A percentile compares a stretch with the other conserved stretches of the same genome.
Conservation (phyloP, 2,797 vertebrate genomes). For the Garrulus glandarius region DNA sequence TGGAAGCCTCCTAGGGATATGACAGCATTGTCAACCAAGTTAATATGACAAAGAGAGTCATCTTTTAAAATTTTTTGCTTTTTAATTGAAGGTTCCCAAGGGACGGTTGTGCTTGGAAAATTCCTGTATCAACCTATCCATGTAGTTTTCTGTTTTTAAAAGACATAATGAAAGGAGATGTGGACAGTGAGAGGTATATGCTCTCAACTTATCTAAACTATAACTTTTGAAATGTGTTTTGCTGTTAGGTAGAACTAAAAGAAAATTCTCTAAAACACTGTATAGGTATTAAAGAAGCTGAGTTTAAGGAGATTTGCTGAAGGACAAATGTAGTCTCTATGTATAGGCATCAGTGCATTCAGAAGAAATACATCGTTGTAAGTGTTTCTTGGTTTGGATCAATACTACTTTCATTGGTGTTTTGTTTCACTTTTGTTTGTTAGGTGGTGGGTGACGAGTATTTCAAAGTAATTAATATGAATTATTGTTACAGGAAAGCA, state of each 20-base stretch:
- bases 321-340: neutral
- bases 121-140: neutral
- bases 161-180: neutral
- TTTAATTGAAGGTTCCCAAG: neutral
- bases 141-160: neutral
- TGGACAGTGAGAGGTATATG: neutral
- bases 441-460: neutral
- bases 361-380: neutral
- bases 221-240: neutral
- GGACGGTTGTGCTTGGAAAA: neutral
- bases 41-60: neutral
- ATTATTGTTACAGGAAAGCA: neutral
- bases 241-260: neutral
- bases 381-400: neutral
- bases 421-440: neutral
- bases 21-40: neutral
- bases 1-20: neutral
- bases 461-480: constrained; percentile 25
- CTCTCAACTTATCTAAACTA: neutral
- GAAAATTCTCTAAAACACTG: neutral
- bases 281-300: neutral
- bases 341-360: neutral
- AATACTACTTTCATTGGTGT: neutral
- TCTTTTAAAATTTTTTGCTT: neutral
- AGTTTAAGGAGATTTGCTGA: neutral